Base-by-base conservation (phyloP, 2,888 invertebrate species). In the Eueremaeus valkanovi region DNA sequence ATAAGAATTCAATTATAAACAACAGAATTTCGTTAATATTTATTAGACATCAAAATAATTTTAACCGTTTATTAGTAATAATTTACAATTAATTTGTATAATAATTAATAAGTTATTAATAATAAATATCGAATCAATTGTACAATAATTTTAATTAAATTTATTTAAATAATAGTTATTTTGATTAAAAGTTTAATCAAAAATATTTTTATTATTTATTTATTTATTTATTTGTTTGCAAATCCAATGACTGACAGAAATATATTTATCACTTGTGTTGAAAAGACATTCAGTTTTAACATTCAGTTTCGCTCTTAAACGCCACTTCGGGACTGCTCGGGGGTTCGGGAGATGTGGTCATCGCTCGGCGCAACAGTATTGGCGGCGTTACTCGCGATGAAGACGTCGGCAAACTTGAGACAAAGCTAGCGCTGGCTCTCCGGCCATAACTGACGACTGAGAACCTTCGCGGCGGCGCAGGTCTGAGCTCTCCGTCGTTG, bases 401-500 rank as follows among this genome's bases (percentile, higher is more conserved):
- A 24, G 75, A 72, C 5, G 36, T 72, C 31, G 75, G 75, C 51
- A 75, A 36, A 31, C 36, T 31, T 29, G 76, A 74, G 58, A 74
- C 74, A 51, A 79, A 51, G 31, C 76, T 76, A 13, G 78, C 73
- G 31, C 76, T 76, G 9, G 78, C 73, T 58, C 79, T 72, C 3
- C 79, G 73, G 16, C 78, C 76, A 8, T 42, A n/a, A 72, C 68
- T 16, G 79, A 80, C 21, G 78, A 77, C 73, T 9, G 77, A 78
- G n/a, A 80, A 79, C 76, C 82, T 79, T 51, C 82, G 80, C 49
- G 82, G 79, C 9, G 82, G 82, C 13, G 82, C 80, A 74, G 82
- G 80, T 75, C 82, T 79, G 51, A 83, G 79, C 76, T 82, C 83
- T 1, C 82, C 83, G 61, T 63, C 83, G 76, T 81, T 79, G 76